These are phyloP conservation scores for Leptinotarsa juncta DNA, from an alignment of 2,888 invertebrate genomes.

Conservation along the genomic window DNA sequence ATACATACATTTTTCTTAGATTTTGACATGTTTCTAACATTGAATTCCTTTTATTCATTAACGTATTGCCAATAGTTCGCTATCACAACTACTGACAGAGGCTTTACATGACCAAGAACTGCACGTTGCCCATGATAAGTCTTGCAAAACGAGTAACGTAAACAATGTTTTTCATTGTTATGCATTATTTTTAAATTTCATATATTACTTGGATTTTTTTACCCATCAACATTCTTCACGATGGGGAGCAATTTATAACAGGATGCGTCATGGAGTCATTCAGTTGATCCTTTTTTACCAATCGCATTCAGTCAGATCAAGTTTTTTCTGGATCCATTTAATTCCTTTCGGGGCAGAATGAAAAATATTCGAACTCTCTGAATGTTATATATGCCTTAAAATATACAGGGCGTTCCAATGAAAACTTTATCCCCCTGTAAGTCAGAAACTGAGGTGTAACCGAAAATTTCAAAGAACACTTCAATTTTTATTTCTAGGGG, in stretches of 20 bases:
- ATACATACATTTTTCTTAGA: no score
- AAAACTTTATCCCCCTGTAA: no score
- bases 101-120: background rate
- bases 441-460: no score
- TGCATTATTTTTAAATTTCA: slow-evolving; percentile 15
- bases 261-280: slow-evolving; percentile 15
- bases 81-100: background rate
- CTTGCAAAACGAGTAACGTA: slow-evolving; percentile 4
- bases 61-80: background rate
- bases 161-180: slow-evolving; percentile 15
- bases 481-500: no score
- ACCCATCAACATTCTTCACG: slow-evolving; percentile 9
- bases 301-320: background rate
- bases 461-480: no score
- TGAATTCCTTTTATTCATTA: background rate
- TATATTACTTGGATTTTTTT: slow-evolving; percentile 13
- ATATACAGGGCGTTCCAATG: no score
- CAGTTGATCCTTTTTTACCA: background rate
- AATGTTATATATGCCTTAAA: background rate
- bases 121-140: slow-evolving; percentile 5
- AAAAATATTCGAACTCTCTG: background rate
- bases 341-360: background rate
- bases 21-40: no score
- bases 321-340: background rate
- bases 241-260: slow-evolving; percentile 10